These are phyloP conservation scores for Rissa tridactyla DNA, from an alignment of 2,113 vertebrate genomes.

Conservation along the genomic window DNA sequence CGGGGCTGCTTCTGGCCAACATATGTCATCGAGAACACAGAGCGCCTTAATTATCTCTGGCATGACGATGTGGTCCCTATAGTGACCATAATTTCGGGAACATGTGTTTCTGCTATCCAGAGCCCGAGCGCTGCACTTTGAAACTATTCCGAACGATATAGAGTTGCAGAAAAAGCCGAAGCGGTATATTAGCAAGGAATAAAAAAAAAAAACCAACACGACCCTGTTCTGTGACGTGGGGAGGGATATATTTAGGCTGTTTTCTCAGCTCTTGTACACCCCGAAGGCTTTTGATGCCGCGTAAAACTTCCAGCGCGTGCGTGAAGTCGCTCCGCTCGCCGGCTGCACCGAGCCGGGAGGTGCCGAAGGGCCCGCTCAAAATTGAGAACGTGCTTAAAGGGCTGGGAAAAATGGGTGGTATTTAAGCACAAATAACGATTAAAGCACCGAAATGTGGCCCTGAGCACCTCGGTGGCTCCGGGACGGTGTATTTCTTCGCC, in stretches of 20 bases:
- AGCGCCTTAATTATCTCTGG: neutral
- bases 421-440: neutral
- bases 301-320: neutral
- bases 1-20: conserved; percentile 51
- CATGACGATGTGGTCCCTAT: neutral
- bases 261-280: neutral
- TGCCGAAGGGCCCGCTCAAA: neutral
- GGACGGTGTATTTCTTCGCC: neutral
- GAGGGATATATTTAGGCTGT: conserved; percentile 22
- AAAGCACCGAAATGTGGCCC: neutral
- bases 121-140: neutral
- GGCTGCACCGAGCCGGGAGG: neutral
- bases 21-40: neutral
- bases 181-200: neutral
- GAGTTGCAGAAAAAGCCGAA: conserved; percentile 29
- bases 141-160: neutral
- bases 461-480: neutral
- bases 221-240: neutral
- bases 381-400: neutral
- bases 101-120: conserved; percentile 37
- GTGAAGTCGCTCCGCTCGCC: neutral
- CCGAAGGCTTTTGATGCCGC: neutral
- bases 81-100: neutral
- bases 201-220: neutral
- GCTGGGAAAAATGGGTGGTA: neutral